Percentiles rank a stretch among this genome's conserved stretches.
These are phyloP conservation scores for Ursus arctos DNA, from an alignment of 2,113 vertebrate genomes.

Conservation along the genomic window DNA sequence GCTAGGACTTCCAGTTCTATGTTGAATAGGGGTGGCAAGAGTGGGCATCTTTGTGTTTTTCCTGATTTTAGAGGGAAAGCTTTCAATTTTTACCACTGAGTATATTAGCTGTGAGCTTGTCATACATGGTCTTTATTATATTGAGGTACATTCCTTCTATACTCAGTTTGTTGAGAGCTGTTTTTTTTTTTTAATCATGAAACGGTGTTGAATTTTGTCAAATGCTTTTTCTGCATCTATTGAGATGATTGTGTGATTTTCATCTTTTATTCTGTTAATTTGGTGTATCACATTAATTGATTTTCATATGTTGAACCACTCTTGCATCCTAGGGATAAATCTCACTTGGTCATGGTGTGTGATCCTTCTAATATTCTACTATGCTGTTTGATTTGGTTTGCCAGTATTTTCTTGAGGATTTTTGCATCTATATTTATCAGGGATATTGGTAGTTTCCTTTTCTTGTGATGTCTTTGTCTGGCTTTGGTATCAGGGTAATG, in stretches of 20 bases:
- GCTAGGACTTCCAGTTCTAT: background rate
- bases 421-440: background rate
- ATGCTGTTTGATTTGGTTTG: background rate
- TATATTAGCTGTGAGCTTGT: background rate
- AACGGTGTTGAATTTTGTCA: background rate
- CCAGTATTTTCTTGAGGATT: background rate
- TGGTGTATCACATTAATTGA: background rate
- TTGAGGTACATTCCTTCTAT: background rate
- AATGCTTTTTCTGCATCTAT: background rate
- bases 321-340: background rate
- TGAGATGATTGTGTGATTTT: background rate
- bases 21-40: background rate
- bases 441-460: background rate
- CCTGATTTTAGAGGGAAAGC: background rate
- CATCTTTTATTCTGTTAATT: background rate
- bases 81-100: background rate
- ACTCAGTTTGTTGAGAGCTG: background rate
- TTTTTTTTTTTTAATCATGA: background rate
- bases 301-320: background rate
- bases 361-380: background rate
- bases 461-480: background rate
- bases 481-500: slow-evolving; percentile 14
- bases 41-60: background rate
- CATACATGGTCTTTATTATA: background rate
- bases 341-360: background rate